These are phyloP conservation scores for Malurus cyaneus DNA, from an alignment of 2,113 vertebrate genomes.

Conservation along the genomic window DNA sequence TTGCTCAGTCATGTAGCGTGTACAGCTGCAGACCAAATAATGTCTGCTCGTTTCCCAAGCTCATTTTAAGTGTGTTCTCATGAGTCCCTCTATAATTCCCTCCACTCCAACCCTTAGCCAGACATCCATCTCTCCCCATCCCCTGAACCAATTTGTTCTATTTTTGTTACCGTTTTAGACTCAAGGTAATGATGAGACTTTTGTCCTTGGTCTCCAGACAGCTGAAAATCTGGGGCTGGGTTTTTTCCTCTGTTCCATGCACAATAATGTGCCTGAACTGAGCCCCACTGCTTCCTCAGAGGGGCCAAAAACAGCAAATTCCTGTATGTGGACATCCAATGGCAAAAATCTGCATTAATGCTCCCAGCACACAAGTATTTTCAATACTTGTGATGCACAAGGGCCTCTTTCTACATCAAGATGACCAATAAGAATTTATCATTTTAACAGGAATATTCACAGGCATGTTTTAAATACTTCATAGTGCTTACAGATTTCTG, in stretches of 20 bases:
- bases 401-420: background rate
- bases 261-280: background rate
- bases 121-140: background rate
- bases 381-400: background rate
- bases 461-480: background rate
- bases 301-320: background rate
- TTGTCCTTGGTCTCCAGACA: background rate
- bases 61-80: background rate
- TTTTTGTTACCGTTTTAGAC: background rate
- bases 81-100: background rate
- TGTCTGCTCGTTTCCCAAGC: background rate
- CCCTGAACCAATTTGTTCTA: background rate
- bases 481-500: background rate
- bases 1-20: background rate
- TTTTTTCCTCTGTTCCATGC: background rate
- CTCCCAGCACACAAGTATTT: background rate
- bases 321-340: rapidly evolving
- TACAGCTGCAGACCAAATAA: constrained; percentile 36
- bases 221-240: constrained; percentile 16
- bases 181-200: constrained; percentile 19
- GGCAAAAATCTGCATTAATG: background rate
- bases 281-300: background rate
- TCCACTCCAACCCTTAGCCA: background rate
- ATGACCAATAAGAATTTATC: background rate
- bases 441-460: background rate